Conservation (phyloP, 2,797 vertebrate genomes). For the Crypturellus tataupa region DNA sequence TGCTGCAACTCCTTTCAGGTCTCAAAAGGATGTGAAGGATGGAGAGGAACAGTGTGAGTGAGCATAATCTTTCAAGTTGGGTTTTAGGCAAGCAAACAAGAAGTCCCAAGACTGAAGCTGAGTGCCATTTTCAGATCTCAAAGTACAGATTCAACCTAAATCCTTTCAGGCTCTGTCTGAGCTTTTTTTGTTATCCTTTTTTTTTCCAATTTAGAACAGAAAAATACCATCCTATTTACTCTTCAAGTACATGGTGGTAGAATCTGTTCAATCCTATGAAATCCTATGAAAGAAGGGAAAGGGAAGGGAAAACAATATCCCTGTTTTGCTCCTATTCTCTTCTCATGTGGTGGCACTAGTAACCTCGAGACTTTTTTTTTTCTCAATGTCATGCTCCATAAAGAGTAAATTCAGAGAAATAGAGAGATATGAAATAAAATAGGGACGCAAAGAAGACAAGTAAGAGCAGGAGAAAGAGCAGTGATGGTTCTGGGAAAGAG, state of each 20-base stretch:
- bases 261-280: background rate
- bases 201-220: background rate
- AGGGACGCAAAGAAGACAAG: fast-evolving
- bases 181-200: background rate
- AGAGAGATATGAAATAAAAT: background rate
- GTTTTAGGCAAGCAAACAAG: background rate
- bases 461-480: background rate
- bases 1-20: background rate
- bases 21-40: background rate
- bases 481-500: background rate
- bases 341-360: background rate
- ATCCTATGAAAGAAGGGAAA: background rate
- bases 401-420: background rate
- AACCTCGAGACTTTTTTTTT: too few species aligned
- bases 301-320: background rate
- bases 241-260: background rate
- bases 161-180: background rate
- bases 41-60: fast-evolving
- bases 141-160: background rate
- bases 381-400: fast-evolving
- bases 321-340: background rate
- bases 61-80: background rate
- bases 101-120: background rate
- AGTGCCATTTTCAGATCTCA: background rate
- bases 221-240: background rate